Base-by-base conservation (phyloP, 92 coral and sea anemone species). In the Muricea muricata region DNA sequence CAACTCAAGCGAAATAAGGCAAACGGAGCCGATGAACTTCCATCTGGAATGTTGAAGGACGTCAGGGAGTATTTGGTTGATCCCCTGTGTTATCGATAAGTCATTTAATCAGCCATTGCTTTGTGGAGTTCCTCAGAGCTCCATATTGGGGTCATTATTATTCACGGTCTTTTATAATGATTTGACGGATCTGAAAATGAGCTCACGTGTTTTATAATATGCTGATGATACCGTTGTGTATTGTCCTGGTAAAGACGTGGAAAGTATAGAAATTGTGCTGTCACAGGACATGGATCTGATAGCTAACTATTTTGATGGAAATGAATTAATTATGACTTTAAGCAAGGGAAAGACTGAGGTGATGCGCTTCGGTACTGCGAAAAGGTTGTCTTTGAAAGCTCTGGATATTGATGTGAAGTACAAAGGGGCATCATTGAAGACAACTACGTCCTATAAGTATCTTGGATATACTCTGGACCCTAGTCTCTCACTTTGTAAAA, bases 141-240 rank as follows among this genome's bases (percentile, higher is more conserved):
- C 80, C 13, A 74, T 48, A 11, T 5, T 76, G 14, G 82, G 82
- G 21, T 68, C 82, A 8, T 14, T 76, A 32, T 24, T 76, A 21
- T 54, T 76, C 23, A 52, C 30, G 10, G 39, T 76, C 2, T 76
- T 50, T 30, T 76, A 25, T 32, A 76, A 50, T 21, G 82, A 76
- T 33, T 21, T 76, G 11, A 42, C 24, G 0, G 67, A 76, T 32
- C 11, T 17, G 24, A 7, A 18, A 10, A 18, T 5, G 12, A 74
- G 47, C 3, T 18, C 61, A 3, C 60, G 37, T 1, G 68, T 54
- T 13, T 32, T 76, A 35, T 20, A 13, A 29, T 76, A 76, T 54
- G 82, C 82, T 35, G 82, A 76, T 15, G 68, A 76, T 33, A 76
- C 80, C 21, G 80, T 74, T 3, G 31, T 76, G 5, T 76, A 76